Evolutionary conservation across 2,797 vertebrate species (phyloP).

Genomic region (Pseudochromis fuscus): DNA sequence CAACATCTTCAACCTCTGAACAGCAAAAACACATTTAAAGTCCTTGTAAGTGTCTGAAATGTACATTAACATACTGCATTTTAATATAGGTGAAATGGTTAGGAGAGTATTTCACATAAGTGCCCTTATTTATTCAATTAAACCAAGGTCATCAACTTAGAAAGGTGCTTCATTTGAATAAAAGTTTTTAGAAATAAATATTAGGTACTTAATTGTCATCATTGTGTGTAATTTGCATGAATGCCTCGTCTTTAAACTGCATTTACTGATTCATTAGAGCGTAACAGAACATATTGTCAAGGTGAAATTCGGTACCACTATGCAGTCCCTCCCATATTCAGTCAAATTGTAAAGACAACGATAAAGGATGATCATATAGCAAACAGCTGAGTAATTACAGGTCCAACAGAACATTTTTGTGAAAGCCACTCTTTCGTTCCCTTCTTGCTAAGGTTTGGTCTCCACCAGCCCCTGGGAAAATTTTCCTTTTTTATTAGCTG

Average conservation of each 20-base stretch:
- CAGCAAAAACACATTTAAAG: neutral
- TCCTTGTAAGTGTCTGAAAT: neutral
- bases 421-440: neutral
- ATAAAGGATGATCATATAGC: too few species aligned
- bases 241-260: neutral
- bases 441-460: neutral
- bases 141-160: slow-evolving; percentile 12
- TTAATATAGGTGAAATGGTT: neutral
- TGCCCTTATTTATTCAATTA: slow-evolving; percentile 2
- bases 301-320: too few species aligned
- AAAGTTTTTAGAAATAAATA: neutral
- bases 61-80: neutral
- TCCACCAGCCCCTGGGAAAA: neutral
- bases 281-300: too few species aligned
- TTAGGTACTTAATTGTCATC: neutral
- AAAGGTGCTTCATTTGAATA: neutral
- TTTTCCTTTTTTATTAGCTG: neutral
- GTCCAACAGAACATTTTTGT: too few species aligned
- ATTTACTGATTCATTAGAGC: neutral
- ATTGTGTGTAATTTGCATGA: neutral
- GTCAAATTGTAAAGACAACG: too few species aligned
- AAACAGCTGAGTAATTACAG: too few species aligned
- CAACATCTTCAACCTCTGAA: neutral
- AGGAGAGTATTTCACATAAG: slow-evolving; percentile 14
- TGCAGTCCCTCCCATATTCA: too few species aligned